Evolutionary conservation across 2,797 vertebrate genomes (phyloP).

Genomic region (Danio aesculapii): DNA sequence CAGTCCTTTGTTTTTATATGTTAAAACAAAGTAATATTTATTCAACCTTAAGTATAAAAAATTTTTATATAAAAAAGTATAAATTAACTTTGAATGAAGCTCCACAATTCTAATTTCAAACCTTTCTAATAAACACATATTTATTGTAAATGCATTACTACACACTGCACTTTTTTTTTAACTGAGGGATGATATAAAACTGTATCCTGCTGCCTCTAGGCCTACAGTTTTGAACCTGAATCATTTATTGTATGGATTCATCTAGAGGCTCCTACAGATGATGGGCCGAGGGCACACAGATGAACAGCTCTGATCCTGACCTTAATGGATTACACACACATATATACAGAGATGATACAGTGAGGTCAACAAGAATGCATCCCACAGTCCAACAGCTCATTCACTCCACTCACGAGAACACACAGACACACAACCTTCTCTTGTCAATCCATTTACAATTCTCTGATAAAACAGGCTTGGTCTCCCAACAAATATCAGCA

Average conservation of each 20-base stretch:
- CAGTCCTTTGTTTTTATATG: no score
- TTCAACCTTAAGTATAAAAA: no score
- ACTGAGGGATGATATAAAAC: not conserved
- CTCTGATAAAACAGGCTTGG: slow-evolving; percentile 28
- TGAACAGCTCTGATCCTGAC: slow-evolving; percentile 32
- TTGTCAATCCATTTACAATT: slow-evolving; percentile 47
- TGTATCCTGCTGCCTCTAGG: not conserved
- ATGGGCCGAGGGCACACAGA: slow-evolving; percentile 42
- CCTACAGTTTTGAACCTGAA: slow-evolving; percentile 2
- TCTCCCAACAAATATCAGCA: slow-evolving; percentile 48
- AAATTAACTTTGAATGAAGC: not conserved
- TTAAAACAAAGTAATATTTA: no score
- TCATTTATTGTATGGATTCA: slow-evolving; percentile 10
- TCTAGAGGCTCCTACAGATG: slow-evolving; percentile 38
- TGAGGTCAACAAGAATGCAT: slow-evolving; percentile 52
- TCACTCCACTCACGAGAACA: slow-evolving; percentile 26
- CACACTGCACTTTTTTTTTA: not conserved
- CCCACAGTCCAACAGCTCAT: slow-evolving; percentile 52
- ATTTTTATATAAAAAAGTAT: no score
- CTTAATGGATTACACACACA: slow-evolving; percentile 32
- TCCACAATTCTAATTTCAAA: not conserved
- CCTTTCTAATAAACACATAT: not conserved
- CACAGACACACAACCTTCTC: slow-evolving; percentile 50
- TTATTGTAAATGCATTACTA: slow-evolving; percentile 9
- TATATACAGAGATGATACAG: slow-evolving; percentile 29